A percentile compares a stretch with the other conserved stretches of the same genome.
These are phyloP conservation scores for Takifugu flavidus DNA, from an alignment of 2,113 vertebrate genomes.

Conservation along the genomic window DNA sequence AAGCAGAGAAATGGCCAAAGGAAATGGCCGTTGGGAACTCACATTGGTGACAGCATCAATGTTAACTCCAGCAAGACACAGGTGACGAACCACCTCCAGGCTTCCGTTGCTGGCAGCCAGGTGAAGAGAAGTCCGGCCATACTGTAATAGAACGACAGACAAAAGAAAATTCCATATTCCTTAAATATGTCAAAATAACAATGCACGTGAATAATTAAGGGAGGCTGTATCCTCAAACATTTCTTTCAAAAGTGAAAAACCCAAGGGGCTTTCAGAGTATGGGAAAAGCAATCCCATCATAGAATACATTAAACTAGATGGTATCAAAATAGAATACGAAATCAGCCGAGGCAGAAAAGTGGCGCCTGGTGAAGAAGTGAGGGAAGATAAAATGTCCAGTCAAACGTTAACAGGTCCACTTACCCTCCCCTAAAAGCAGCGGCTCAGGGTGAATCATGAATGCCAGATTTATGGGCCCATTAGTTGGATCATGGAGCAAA, in stretches of 20 bases:
- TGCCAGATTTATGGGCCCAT: not conserved
- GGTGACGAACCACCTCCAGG: constrained; percentile 90
- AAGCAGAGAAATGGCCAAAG: not conserved
- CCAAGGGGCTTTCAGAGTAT: not conserved
- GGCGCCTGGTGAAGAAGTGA: constrained; percentile 4
- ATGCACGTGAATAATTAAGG: not conserved
- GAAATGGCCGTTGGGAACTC: constrained; percentile 54
- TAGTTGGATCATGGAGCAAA: constrained; percentile 3
- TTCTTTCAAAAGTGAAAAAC: not conserved
- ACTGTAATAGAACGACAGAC: constrained; percentile 63
- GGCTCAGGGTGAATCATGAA: not conserved
- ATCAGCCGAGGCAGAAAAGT: not conserved
- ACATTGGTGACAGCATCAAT: constrained; percentile 88
- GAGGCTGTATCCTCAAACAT: no score
- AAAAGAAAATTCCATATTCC: not conserved
- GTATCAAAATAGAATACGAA: constrained; percentile 15
- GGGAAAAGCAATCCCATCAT: constrained; percentile 13
- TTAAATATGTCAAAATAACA: not conserved
- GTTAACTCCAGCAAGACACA: constrained; percentile 88
- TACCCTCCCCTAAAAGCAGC: not conserved
- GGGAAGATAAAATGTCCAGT: not conserved
- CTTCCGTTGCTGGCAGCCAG: constrained; percentile 90
- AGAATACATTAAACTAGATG: constrained; percentile 26
- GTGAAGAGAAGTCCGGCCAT: constrained; percentile 89
- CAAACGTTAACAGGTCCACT: not conserved